Base-by-base conservation (phyloP, 2,797 vertebrate genomes). In the Mionectes olivaceus region DNA sequence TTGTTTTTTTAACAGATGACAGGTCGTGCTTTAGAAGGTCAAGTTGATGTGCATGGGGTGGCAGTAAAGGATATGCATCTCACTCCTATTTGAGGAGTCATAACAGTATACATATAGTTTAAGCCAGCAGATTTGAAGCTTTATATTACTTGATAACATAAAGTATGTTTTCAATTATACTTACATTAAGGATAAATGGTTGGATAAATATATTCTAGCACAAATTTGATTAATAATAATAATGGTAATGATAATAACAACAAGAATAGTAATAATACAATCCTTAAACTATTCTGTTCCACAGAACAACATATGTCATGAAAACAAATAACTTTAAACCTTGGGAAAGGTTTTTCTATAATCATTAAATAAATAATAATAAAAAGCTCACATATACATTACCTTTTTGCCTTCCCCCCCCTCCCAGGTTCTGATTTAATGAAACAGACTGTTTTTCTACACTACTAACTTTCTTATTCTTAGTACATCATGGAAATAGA, bases 391-490 rank as follows among this genome's bases (percentile, higher is more conserved):
- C 35, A 76, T 52, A 63, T 39, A 64, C 13, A 61, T 94, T 93
- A 68, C 19, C 3, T 39, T 79, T 90, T 83, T 95, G 33, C 61
- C 53, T 60, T 83, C 87, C 49, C 13, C 13, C 18, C 15, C 76
- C 61, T 53, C 8, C 50, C 71, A 82, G 57, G 50, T 97, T 95
- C 61, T 46, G 16, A 90, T 94, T 96, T 97, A 96, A 97, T 93
- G 82, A 97, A 96, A 92, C 24, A 77, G 78, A 68, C 23, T 5
- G 59, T 95, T 97, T 95, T 97, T 95, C 67, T 91, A 86, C 37
- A 28, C 60, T 96, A 35, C 56, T 95, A 95, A 88, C 55, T 95
- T 97, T 94, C 75, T 89, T 96, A 89, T 96, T 94, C 59, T 19
- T 73, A 84, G 44, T 68, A 17, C 46, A 90, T 44, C 16, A 55